A percentile compares a stretch with the other conserved stretches of the same genome.
phyloP scores from a whole-genome alignment of 2,113 vertebrate species.

The Phyllostomus discolor region DNA sequence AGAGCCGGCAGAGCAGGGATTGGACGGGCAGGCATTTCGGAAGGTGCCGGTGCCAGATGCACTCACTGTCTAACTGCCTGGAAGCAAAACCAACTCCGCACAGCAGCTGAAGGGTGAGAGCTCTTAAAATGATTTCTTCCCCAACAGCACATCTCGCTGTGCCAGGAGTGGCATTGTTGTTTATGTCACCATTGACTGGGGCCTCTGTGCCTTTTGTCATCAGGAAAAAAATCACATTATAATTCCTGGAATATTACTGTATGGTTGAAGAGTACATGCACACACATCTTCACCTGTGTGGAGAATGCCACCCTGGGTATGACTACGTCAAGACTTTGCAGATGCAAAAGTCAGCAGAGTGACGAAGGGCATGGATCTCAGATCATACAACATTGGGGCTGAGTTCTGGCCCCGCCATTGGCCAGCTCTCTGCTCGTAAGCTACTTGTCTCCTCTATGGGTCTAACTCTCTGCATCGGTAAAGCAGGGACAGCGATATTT shows the following conservation, averaged over 20 bases:
- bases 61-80: conserved; percentile 33
- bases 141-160: background rate
- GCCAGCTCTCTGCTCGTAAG: background rate
- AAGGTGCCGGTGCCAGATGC: background rate
- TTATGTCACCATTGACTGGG: background rate
- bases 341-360: background rate
- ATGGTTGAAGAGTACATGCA: background rate
- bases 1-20: conserved; percentile 20
- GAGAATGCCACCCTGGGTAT: background rate
- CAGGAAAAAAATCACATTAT: background rate
- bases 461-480: background rate
- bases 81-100: background rate
- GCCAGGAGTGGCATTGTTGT: background rate
- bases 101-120: background rate
- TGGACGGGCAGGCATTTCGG: background rate
- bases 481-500: background rate
- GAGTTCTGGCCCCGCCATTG: background rate
- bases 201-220: background rate
- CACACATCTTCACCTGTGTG: background rate
- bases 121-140: conserved; percentile 47
- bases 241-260: background rate
- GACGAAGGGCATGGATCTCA: background rate
- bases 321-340: background rate
- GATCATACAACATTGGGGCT: background rate
- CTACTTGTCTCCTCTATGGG: background rate